Evolutionary conservation across 2,797 vertebrate species (phyloP).

Genomic region (Sarcoramphus papa): DNA sequence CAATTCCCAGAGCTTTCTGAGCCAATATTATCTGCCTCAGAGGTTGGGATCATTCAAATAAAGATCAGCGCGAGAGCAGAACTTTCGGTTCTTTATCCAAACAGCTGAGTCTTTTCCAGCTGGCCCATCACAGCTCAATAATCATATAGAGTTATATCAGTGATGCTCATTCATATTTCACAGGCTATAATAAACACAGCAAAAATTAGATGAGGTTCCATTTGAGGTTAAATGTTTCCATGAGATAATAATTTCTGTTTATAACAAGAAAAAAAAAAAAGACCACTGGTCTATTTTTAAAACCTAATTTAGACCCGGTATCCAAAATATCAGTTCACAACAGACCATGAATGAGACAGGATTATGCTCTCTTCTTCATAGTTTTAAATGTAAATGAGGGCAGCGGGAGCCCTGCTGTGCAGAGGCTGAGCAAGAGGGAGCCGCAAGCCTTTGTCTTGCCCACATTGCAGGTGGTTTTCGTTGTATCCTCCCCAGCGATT

Average conservation of each 20-base stretch:
- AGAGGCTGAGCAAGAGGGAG: background rate
- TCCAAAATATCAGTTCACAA: constrained; percentile 43
- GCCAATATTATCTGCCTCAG: background rate
- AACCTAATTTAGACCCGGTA: constrained; percentile 26
- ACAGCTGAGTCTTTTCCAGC: background rate
- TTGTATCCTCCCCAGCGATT: background rate
- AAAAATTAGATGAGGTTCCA: constrained; percentile 56
- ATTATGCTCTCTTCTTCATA: background rate
- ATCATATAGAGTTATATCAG: background rate
- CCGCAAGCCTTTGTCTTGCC: background rate
- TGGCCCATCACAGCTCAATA: background rate
- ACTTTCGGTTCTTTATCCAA: background rate
- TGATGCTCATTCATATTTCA: constrained; percentile 36
- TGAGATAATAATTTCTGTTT: constrained; percentile 64
- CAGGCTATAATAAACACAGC: constrained; percentile 54
- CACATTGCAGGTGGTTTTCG: background rate
- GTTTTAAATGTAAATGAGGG: background rate
- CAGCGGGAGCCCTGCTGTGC: background rate
- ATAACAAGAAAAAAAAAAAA: background rate
- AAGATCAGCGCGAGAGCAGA: background rate
- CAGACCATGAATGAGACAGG: constrained; percentile 4
- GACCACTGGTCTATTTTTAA: constrained; percentile 36
- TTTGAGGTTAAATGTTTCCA: constrained; percentile 65
- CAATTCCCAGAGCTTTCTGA: background rate
- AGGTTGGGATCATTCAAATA: background rate